Percentiles rank a stretch among this genome's conserved stretches.
Evolutionary conservation across 2,888 invertebrate species (phyloP).

Genomic region (Polymixis lichenea): DNA sequence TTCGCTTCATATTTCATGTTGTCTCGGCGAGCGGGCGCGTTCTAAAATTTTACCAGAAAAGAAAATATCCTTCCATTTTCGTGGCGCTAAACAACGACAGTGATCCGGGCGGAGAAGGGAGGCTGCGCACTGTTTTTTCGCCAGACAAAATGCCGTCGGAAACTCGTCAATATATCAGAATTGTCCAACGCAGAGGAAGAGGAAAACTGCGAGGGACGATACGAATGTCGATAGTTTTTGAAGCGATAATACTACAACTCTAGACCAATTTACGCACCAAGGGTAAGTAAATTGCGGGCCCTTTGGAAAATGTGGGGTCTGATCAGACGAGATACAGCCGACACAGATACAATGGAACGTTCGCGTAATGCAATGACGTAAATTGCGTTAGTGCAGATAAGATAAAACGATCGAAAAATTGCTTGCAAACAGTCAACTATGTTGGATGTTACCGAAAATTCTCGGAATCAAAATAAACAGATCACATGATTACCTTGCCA

Average conservation of each 20-base stretch:
- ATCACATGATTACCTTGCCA: slow-evolving; percentile 56
- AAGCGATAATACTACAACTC: slow-evolving; percentile 75
- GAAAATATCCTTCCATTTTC: slow-evolving; percentile 71
- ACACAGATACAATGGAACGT: slow-evolving; percentile 51
- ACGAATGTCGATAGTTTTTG: slow-evolving; percentile 72
- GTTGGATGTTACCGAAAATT: slow-evolving; percentile 4
- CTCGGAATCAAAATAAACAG: slow-evolving; percentile 44
- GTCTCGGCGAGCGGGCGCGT: slow-evolving; percentile 60
- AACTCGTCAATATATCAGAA: slow-evolving; percentile 81
- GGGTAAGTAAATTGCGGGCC: slow-evolving; percentile 72
- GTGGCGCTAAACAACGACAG: slow-evolving; percentile 70
- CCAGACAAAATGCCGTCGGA: slow-evolving; percentile 72
- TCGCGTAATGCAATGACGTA: slow-evolving; percentile 52
- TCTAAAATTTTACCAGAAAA: slow-evolving; percentile 70
- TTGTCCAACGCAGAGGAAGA: slow-evolving; percentile 69
- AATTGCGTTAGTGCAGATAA: slow-evolving; percentile 58
- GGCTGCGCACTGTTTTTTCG: slow-evolving; percentile 70
- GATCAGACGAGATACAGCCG: slow-evolving; percentile 63
- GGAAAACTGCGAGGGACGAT: slow-evolving; percentile 69
- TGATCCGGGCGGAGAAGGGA: slow-evolving; percentile 62
- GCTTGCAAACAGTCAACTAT: slow-evolving; percentile 34
- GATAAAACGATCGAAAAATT: slow-evolving; percentile 38
- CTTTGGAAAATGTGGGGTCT: slow-evolving; percentile 65
- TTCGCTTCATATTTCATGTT: slow-evolving; percentile 73
- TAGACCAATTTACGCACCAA: slow-evolving; percentile 75